Base-by-base conservation (phyloP, 2,888 invertebrate species). In the Morinoia aosen region DNA sequence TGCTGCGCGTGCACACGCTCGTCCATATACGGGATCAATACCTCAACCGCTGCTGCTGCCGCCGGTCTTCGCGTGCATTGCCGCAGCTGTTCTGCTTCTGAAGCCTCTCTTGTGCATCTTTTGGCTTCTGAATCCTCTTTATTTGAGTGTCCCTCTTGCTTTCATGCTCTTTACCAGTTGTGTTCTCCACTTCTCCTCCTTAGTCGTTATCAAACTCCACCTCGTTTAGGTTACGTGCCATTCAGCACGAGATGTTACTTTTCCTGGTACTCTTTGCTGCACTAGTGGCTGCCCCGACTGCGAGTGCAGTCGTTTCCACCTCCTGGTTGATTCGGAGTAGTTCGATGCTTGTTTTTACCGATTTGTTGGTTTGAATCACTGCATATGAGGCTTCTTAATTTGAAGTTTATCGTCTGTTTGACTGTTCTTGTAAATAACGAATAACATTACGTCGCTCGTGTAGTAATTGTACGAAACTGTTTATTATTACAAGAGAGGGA, bases 41-140 rank as follows among this genome's bases (percentile, higher is more conserved):
- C 95, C 95, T 88, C 95, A 61, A 33, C 94, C 3, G 88, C 58
- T 58, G 88, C 88, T 91, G 58, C 76, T 58, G 57, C 95, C 16
- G 95, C 58, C 58, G 48, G 95, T 88, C 76, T 88, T 95, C 61
- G 61, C 91, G 57, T 90, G 95, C 88, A 61, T 90, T 61, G 95
- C 91, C 88, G 90, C 39, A 90, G 56, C 19, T 64, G 94, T 91
- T 95, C 88, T 76, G 95, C 95, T 90, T 19, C 91, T 91, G 94
- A 40, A 39, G 95, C 88, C 40, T 76, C 95, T 64, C 95, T 58
- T 3, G 12, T n/a, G n/a, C 48, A 12, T 8, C 91, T 58, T 14
- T 93, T 64, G 19, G 57, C 40, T 40, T 64, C 48, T 48, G 48
- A 48, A 25, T 90, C 48, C 33, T 58, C 57, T 40, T 58, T 90